These are phyloP conservation scores for Drosophila virilis DNA, from an alignment of 1,140 invertebrate species.

Conservation along the genomic window DNA sequence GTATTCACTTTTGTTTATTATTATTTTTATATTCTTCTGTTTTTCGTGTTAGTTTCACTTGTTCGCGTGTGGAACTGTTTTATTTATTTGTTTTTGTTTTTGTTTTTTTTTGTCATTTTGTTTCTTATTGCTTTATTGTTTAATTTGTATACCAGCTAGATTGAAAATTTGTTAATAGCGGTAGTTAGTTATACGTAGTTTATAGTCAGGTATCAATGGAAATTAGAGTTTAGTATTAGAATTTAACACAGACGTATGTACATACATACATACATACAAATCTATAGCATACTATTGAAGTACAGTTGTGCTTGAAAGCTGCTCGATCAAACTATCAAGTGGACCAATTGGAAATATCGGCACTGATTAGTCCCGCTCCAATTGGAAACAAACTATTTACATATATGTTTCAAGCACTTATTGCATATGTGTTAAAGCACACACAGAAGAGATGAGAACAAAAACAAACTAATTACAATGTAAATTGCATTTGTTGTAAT, in stretches of 20 bases:
- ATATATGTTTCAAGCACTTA: conserved; percentile 32
- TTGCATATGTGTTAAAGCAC: conserved; percentile 29
- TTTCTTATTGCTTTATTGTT: not conserved
- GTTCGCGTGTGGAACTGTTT: not conserved
- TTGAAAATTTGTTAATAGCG: conserved; percentile 74
- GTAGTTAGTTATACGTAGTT: conserved; percentile 58
- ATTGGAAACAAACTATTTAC: too few relatives aligned
- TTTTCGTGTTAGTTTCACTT: conserved; percentile 18
- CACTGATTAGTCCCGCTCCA: too few relatives aligned
- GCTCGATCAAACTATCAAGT: not conserved
- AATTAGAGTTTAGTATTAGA: conserved; percentile 56
- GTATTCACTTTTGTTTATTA: conserved; percentile 18
- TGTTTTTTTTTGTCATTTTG: not conserved
- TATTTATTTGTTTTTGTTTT: conserved; percentile 16
- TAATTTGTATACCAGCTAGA: conserved; percentile 65
- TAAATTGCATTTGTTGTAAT: conserved; percentile 43
- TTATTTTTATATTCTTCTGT: conserved; percentile 11
- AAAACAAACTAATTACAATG: conserved; percentile 30
- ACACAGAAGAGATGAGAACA: not conserved
- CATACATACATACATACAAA: conserved; percentile 1
- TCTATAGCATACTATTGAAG: conserved; percentile 52
- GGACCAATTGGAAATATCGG: too few relatives aligned
- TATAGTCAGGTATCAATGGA: conserved; percentile 80
- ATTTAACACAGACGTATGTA: conserved; percentile 54
- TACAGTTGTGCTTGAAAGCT: conserved; percentile 45